Percentiles rank a stretch among this genome's conserved stretches.
These are phyloP conservation scores for Corythornis cristatus DNA, from an alignment of 2,113 vertebrate genomes.

Conservation along the genomic window DNA sequence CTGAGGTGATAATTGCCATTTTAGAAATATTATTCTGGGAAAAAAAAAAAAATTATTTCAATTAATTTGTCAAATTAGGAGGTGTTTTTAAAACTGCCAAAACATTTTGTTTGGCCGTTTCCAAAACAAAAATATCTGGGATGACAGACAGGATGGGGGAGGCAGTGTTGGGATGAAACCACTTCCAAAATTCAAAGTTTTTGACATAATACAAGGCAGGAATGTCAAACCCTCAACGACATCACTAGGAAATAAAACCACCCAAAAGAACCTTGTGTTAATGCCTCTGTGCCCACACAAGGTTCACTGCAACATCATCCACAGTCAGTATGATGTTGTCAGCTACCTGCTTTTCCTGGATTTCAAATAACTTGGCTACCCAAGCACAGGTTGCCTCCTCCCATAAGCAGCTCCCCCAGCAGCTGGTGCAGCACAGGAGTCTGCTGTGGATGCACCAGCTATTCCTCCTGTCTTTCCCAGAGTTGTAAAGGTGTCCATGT, in stretches of 20 bases:
- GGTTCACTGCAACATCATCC: neutral
- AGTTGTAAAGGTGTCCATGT: neutral
- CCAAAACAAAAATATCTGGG: neutral
- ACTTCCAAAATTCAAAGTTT: neutral
- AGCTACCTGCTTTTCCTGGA: neutral
- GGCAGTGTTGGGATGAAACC: neutral
- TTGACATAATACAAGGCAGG: neutral
- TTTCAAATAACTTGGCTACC: neutral
- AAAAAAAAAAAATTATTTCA: neutral
- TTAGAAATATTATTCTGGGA: neutral
- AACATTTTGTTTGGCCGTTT: neutral
- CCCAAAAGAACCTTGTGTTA: neutral
- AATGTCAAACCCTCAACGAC: neutral
- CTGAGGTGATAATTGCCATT: neutral
- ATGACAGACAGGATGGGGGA: neutral
- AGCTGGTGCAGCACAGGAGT: rapidly evolving
- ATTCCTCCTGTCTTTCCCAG: neutral
- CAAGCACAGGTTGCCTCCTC: neutral
- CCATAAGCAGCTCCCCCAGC: neutral
- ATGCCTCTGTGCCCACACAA: neutral
- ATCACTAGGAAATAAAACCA: neutral
- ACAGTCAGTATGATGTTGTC: rapidly evolving
- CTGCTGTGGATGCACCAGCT: neutral
- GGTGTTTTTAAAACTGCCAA: neutral
- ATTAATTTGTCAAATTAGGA: neutral